phyloP scores from a whole-genome alignment of 2,797 vertebrate species.

The Sebastes diaconus region DNA sequence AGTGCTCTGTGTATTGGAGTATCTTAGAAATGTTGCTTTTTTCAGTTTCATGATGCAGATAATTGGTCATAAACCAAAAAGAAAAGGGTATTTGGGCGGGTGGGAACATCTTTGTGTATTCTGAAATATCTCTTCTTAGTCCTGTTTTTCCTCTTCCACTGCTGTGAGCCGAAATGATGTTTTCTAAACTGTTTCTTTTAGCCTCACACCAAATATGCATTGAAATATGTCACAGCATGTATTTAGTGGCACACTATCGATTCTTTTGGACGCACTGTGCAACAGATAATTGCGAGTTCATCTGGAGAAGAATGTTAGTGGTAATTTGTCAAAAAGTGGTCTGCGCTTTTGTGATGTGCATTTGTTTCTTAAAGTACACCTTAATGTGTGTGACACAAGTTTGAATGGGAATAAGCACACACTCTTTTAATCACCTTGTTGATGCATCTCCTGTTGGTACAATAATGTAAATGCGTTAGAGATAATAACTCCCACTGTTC shows the following conservation, averaged over 20 bases:
- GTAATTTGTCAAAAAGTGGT: not conserved
- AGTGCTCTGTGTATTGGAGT: not conserved
- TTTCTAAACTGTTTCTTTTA: not conserved
- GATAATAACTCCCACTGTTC: not conserved
- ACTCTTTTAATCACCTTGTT: not conserved
- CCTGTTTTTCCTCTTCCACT: not conserved
- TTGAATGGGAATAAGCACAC: not conserved
- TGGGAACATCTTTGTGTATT: not conserved
- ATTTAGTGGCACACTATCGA: not conserved
- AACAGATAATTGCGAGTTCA: not conserved
- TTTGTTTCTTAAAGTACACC: not conserved
- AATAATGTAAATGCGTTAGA: not conserved
- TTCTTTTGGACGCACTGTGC: not conserved
- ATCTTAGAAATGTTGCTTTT: not conserved
- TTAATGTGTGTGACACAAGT: not conserved
- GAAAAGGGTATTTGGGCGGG: not conserved
- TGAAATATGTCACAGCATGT: not conserved
- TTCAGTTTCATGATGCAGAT: not conserved
- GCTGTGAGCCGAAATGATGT: not conserved
- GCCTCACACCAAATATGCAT: not conserved
- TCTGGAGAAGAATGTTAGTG: not conserved
- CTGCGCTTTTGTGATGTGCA: not conserved
- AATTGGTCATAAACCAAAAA: not conserved
- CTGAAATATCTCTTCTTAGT: not conserved
- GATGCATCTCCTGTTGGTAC: not conserved